Percentiles rank a stretch among this genome's conserved stretches.
phyloP scores from a whole-genome alignment of 2,888 invertebrate species.

The Julus scanicus region DNA sequence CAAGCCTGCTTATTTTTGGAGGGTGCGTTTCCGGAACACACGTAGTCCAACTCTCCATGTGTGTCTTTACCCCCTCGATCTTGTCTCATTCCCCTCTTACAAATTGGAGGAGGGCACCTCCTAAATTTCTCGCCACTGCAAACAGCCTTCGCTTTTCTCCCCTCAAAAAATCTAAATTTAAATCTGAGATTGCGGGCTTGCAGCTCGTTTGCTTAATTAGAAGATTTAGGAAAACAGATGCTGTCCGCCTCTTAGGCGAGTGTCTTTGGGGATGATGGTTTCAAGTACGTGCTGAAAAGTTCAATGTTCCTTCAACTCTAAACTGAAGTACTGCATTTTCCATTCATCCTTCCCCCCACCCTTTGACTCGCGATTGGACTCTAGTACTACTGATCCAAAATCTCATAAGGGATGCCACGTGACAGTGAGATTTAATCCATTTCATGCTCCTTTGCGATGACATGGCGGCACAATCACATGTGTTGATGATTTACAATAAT shows the following conservation, averaged over 20 bases:
- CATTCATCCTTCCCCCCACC: not conserved
- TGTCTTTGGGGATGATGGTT: constrained; percentile 1
- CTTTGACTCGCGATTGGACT: not conserved
- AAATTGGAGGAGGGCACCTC: too few species aligned
- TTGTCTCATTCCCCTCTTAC: too few species aligned
- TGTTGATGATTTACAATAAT: too few species aligned
- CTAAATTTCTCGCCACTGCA: too few species aligned
- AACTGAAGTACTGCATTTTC: not conserved
- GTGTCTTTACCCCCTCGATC: too few species aligned
- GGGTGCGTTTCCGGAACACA: too few species aligned
- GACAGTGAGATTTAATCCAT: too few species aligned
- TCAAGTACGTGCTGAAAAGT: constrained; percentile 17
- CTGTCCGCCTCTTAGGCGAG: not conserved
- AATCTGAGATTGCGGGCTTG: not conserved
- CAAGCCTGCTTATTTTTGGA: too few species aligned
- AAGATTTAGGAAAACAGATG: constrained; percentile 6
- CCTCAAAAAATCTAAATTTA: not conserved
- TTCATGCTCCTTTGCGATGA: too few species aligned
- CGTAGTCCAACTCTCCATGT: too few species aligned
- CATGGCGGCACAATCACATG: too few species aligned
- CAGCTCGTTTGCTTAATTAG: constrained; percentile 16
- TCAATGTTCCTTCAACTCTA: constrained; percentile 24
- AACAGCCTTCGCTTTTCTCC: not conserved
- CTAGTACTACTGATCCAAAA: not conserved
- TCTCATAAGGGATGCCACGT: not conserved